Evolutionary conservation across 2,888 invertebrate species (phyloP), one percentile per base, ranked within the genome.

Genomic region (Torymus auratus): DNA sequence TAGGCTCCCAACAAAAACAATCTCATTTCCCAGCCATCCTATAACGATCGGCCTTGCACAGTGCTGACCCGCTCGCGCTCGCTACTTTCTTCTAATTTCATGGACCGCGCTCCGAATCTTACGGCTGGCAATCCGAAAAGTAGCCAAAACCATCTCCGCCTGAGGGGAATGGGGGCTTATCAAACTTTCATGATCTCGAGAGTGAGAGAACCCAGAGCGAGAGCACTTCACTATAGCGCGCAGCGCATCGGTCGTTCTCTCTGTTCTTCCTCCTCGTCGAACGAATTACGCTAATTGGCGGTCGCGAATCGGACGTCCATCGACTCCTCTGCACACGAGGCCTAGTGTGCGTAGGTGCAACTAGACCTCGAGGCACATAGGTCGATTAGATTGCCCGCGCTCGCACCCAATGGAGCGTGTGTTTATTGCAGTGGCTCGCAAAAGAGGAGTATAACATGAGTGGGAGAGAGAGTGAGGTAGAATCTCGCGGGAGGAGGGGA

Each of bases 371-470:
- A 15, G 15, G 50, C 60, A 17, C 17, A 50, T 64, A 20, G 52
- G 58, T 74, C 67, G 74, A 75, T 60, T 75, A 53, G 68, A 28
- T 4, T 28, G 28, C 28, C 0, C 28, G 7, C 28, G 67, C 60
- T 75, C 53, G 58, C 52, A 14, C 83, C 84, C 84, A 86, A 86
- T 86, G 84, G 84, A 84, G 82, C 85, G 83, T 86, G 84, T 84
- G 85, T 86, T 86, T 85, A 84, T 82, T 83, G 84, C 74, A 28
- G 28, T 28, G 28, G 28, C 82, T 75, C 52, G 13, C 53, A 58
- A 23, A 62, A 60, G 72, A 60, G 52, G 62, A 80, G 28, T 28
- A 41, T 76, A 60, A 52, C 50, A 55, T 62, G 60, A 58, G n/a
- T 17, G 67, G 52, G 70, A 72, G 20, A 28, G 56, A 53, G 7